Evolutionary conservation across 2,797 vertebrate genomes (phyloP).

Genomic region (Neomorphus geoffroyi): DNA sequence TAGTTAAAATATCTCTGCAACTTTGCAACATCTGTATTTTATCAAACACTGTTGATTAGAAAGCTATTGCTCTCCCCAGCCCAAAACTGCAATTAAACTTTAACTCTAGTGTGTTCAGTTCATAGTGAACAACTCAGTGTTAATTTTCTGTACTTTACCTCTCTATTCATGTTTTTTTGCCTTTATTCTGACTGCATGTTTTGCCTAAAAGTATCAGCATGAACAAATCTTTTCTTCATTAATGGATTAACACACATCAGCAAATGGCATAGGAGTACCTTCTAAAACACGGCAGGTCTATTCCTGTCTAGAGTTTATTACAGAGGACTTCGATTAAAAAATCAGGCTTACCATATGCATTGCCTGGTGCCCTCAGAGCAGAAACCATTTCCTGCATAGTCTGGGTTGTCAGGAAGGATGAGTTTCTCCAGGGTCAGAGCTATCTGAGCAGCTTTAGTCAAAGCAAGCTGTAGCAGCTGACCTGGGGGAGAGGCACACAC

Average conservation of each 20-base stretch:
- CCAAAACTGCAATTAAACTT: neutral
- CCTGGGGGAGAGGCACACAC: neutral
- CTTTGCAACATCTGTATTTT: neutral
- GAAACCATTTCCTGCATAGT: neutral
- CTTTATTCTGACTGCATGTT: neutral
- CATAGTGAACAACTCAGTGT: neutral
- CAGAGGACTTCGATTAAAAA: neutral
- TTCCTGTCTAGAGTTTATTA: neutral
- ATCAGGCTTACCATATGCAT: neutral
- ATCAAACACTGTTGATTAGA: neutral
- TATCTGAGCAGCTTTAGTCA: neutral
- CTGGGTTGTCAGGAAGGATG: neutral
- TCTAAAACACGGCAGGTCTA: neutral
- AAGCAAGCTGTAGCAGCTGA: neutral
- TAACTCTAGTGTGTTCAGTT: neutral
- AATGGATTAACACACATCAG: neutral
- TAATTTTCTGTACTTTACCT: neutral
- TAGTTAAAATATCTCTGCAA: neutral
- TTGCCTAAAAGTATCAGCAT: neutral
- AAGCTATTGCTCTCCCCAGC: neutral
- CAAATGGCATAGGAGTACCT: neutral
- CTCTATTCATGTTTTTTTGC: neutral
- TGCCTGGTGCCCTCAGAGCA: neutral
- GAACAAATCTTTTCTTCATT: neutral
- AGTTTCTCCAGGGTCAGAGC: neutral